Conservation (phyloP, 2,113 vertebrate species). For the Peromyscus maniculatus region DNA sequence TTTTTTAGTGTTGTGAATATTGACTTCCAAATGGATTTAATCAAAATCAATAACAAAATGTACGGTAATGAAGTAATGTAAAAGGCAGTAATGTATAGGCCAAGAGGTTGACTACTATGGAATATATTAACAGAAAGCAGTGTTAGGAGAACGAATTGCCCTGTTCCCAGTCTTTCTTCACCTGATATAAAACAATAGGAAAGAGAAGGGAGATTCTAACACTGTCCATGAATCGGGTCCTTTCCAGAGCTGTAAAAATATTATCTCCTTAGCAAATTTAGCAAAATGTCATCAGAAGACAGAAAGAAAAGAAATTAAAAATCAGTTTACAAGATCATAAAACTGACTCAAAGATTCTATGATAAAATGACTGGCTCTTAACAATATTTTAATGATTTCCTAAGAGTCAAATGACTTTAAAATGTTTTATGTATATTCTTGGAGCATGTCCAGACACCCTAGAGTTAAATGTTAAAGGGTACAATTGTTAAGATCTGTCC, state of each 20-base stretch:
- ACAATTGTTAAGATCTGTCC: slow-evolving; percentile 60
- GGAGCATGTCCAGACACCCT: slow-evolving; percentile 14
- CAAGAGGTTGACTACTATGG: slow-evolving; percentile 77
- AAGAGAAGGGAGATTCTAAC: not conserved
- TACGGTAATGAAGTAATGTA: slow-evolving; percentile 81
- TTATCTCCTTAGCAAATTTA: slow-evolving; percentile 47
- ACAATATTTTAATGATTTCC: slow-evolving; percentile 69
- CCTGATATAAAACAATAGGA: slow-evolving; percentile 37
- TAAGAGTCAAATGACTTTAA: slow-evolving; percentile 68
- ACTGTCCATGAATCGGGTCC: not conserved
- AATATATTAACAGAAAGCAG: slow-evolving; percentile 75
- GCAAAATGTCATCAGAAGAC: not conserved
- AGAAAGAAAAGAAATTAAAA: not conserved
- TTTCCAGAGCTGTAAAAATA: not conserved
- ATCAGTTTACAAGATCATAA: slow-evolving; percentile 51
- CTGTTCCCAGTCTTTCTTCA: slow-evolving; percentile 24
- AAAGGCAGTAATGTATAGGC: slow-evolving; percentile 79
- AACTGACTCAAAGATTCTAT: slow-evolving; percentile 6
- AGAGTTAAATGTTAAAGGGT: slow-evolving; percentile 60
- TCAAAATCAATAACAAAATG: slow-evolving; percentile 85
- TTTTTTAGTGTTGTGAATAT: slow-evolving; percentile 76
- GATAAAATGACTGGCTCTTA: slow-evolving; percentile 54
- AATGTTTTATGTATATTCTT: slow-evolving; percentile 40
- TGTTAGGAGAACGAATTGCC: slow-evolving; percentile 6
- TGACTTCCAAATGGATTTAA: slow-evolving; percentile 86